Base-by-base conservation (phyloP, 2,113 vertebrate genomes). In the Lanius collurio region DNA sequence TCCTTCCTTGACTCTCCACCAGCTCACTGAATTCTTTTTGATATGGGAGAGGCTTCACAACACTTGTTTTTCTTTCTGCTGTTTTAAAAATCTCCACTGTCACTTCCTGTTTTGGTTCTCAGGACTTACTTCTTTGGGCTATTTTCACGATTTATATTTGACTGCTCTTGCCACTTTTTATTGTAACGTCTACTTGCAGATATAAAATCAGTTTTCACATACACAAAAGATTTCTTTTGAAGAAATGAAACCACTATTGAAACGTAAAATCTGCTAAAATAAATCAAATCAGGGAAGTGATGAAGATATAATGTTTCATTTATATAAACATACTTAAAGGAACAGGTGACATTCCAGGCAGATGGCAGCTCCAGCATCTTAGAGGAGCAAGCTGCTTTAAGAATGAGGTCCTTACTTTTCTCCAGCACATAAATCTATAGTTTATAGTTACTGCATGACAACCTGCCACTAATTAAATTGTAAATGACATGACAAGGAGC, bases 281-380 rank as follows among this genome's bases (percentile, higher is more conserved):
- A 97, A 95, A 97, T 93, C 68, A 91, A 20, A 33, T 17, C 44
- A 15, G 33, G 63, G 76, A n/a, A 76, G 74, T 69, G 52, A 91
- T 67, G 90, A 88, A 96, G 93, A 90, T 19, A 28, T 91, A 95
- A 93, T 95, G 39, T 83, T 90, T 96, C 73, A 92, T 92, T 87
- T 87, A 49, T 93, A 92, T 92, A 96, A 96, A 89, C 69, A 87
- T 55, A 63, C 35, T 90, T 90, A 91, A 96, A 91, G 53, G 85
- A 96, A 64, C 90, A 97, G 93, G 94, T 97, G 97, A 93, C 75
- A 86, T 95, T 97, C 62, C 77, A 95, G 93, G 89, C 96, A 98
- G 96, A 97, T 97, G 95, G 97, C 93, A 98, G 97, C 77, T 96
- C 83, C 95, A 95, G 67, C 97, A 94, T 94, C 87, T 96, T 88